These are phyloP conservation scores for Rhizomys pruinosus DNA, from an alignment of 2,113 vertebrate genomes.

Conservation along the genomic window DNA sequence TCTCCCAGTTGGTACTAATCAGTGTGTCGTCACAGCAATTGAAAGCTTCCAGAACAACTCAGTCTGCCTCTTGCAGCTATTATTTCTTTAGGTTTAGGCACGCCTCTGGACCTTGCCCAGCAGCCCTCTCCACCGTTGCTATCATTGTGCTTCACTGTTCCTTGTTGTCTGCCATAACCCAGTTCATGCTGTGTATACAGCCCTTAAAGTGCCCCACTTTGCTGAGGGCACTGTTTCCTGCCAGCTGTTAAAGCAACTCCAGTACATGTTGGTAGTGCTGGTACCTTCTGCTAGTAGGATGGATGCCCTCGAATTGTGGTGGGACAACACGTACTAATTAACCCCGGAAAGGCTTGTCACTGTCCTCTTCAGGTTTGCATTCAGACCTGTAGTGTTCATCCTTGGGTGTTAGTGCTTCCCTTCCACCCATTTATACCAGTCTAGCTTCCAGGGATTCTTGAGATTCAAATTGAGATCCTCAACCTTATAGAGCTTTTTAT, in stretches of 20 bases:
- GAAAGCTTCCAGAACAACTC: no score
- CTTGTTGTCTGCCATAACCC: neutral
- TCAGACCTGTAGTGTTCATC: no score
- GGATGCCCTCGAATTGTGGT: neutral
- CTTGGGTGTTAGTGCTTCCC: no score
- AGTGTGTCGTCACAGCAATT: no score
- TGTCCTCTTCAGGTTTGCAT: slow-evolving; percentile 5
- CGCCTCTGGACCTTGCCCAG: neutral
- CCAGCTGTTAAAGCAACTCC: neutral
- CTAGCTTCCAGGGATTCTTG: no score
- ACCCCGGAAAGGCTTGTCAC: neutral
- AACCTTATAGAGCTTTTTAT: no score
- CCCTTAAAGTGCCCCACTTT: neutral
- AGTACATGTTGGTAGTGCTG: neutral
- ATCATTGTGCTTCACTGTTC: neutral
- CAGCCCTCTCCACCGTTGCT: neutral
- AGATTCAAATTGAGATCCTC: no score
- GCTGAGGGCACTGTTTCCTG: neutral
- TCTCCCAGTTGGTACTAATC: no score
- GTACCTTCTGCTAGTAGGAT: neutral
- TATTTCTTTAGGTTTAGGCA: neutral
- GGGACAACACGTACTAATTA: neutral
- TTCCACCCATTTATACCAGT: no score
- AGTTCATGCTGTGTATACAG: neutral
- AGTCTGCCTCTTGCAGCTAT: neutral